Base-by-base conservation (phyloP, 2,113 vertebrate species). In the Mirza zaza region DNA sequence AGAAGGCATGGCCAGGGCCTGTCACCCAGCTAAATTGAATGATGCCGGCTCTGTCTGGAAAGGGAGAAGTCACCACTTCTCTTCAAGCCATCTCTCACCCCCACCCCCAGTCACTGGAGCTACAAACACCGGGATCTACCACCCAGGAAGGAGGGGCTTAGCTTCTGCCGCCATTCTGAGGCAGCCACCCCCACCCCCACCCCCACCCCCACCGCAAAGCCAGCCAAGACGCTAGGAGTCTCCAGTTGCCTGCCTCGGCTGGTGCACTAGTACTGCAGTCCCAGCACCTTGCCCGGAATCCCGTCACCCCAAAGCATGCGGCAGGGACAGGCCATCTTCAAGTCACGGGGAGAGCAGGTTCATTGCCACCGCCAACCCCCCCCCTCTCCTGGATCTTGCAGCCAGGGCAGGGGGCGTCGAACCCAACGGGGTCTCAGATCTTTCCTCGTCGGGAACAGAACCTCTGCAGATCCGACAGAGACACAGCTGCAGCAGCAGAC, bases 81-180 rank as follows among this genome's bases (percentile, higher is more conserved):
- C 81, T 89, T 77, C 81, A 3, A 92, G 91, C 92, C 63, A 21
- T 42, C 55, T n/a, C 42, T 57, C 45, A 73, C 25, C 79, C 42
- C 7, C 2, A 68, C 14, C 57, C 61, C 93, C 87, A 71, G 48
- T 75, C 79, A 85, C 86, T 73, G 2, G 2, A 32, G 85, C 94
- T 68, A 89, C 83, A 65, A 36, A 67, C 67, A 76, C 71, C 67
- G 20, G 75, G 34, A 84, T 81, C 95, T 75, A 79, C 68, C 57
- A 90, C 48, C n/a, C 90, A 39, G 71, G 87, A 97, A 95, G 96
- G 96, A 97, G 96, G 95, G 87, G 93, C 94, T 96, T 94, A 90
- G 94, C 86, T 84, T 73, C n/a, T 3, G 90, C 94, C 83, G 96
- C 97, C 97, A 97, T 97, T 97, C 96, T 67, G 65, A 96, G 45